Conservation (phyloP, 2,797 vertebrate species). For the Trichosurus vulpecula region DNA sequence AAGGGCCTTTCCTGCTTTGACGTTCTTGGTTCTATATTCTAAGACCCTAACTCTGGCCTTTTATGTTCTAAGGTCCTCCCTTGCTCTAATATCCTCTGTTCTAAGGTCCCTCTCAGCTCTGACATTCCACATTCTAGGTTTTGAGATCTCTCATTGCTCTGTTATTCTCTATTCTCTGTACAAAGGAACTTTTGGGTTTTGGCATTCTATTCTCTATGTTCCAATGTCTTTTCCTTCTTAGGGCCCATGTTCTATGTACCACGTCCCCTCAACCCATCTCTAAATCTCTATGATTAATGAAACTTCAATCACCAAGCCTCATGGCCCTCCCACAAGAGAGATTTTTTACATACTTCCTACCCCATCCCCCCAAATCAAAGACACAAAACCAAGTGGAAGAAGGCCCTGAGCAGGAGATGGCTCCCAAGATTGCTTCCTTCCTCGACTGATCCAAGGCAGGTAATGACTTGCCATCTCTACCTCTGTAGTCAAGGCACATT, state of each 20-base stretch:
- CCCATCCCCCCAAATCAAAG: not conserved
- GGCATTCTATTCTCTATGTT: not conserved
- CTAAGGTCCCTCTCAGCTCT: not conserved
- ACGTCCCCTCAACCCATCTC: not conserved
- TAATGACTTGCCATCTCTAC: not conserved
- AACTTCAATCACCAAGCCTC: not conserved
- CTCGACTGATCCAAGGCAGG: no score
- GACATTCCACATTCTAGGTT: not conserved
- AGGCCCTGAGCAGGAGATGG: not conserved
- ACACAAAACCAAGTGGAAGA: not conserved
- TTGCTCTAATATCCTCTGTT: not conserved
- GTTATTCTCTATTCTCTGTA: not conserved
- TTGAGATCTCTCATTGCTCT: not conserved
- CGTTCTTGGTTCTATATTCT: not conserved
- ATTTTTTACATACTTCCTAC: not conserved
- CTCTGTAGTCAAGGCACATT: not conserved
- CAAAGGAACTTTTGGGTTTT: not conserved
- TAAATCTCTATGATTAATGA: not conserved
- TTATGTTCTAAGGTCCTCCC: not conserved
- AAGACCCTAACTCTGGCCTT: not conserved
- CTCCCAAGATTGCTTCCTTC: not conserved
- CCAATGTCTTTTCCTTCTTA: not conserved
- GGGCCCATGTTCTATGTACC: not conserved
- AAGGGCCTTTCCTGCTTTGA: not conserved
- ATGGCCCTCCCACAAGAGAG: not conserved